A percentile compares a stretch with the other conserved stretches of the same genome.
phyloP scores from a whole-genome alignment of 2,888 invertebrate genomes.

The Melolontha melolontha region DNA sequence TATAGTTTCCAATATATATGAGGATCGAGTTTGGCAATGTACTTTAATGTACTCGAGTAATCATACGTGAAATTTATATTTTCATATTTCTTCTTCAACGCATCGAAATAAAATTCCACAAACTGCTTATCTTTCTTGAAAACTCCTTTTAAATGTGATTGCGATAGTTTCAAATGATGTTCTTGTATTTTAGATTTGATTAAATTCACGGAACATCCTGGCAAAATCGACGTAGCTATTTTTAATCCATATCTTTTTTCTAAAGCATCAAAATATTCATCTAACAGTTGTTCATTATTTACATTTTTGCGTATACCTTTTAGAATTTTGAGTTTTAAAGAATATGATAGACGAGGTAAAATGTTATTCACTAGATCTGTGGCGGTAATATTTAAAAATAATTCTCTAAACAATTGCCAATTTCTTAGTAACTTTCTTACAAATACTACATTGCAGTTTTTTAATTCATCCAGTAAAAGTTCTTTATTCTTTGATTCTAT shows the following conservation, averaged over 20 bases:
- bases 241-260: slow-evolving; percentile 45
- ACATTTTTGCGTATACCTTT: slow-evolving; percentile 37
- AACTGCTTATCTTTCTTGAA: slow-evolving; percentile 42
- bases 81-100: slow-evolving; percentile 8
- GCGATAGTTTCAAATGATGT: slow-evolving; percentile 36
- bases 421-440: no score
- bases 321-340: slow-evolving; percentile 45
- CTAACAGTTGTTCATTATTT: slow-evolving; percentile 35
- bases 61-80: neutral
- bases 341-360: slow-evolving; percentile 41
- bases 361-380: slow-evolving; percentile 5
- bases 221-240: slow-evolving; percentile 39
- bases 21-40: slow-evolving; percentile 24
- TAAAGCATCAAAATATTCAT: slow-evolving; percentile 41
- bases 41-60: no score
- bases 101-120: slow-evolving; percentile 41
- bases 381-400: no score
- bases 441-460: no score
- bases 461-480: no score
- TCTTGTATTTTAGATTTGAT: slow-evolving; percentile 29
- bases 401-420: no score
- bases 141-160: no score
- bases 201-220: slow-evolving; percentile 41
- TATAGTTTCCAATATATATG: slow-evolving; percentile 28
- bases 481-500: no score